Base-by-base conservation (phyloP, 2,113 vertebrate genomes). In the Eublepharis macularius region DNA sequence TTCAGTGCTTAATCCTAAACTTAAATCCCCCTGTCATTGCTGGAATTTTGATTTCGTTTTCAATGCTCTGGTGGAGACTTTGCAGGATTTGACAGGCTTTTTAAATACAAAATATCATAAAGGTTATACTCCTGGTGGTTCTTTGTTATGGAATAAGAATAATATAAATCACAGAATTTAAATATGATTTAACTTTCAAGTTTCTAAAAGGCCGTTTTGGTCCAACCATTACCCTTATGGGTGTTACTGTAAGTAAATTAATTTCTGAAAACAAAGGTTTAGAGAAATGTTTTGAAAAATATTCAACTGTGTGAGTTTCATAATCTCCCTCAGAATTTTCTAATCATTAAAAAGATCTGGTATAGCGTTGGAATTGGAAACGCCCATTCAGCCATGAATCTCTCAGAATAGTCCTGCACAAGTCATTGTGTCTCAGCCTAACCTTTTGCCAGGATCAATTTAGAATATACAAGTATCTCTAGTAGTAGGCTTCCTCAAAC, bases 41-140 rank as follows among this genome's bases (percentile, higher is more conserved):
- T 90, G 91, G 91, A 92, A 92, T 93, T 94, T 93, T 93, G 90
- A 94, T 94, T 93, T 91, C 91, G 91, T 93, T 94, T 92, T 93
- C 90, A 93, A 90, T 89, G 93, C 91, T 93, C 91, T 89, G 91
- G 92, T 93, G 91, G 86, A 92, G 94, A 4, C 2, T 92, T 85
- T 92, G 80, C 84, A 93, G 82, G 68, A 81, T 1, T 88, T 89
- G 89, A 89, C 90, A 87, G 0, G 4, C 63, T 73, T 93, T 91
- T 93, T 26, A 6, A 76, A 49, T 54, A 19, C 49, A 65, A 60
- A 11, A 63, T 26, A 47, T 81, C 51, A 39, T 34, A 84, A 83
- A 77, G 85, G 77, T 0, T 72, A 85, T 91, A 91, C 91, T 91
- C 60, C 83, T 92, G 81, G 75, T 80, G 84, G 76, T 85, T 87